phyloP scores from a whole-genome alignment of 1,140 invertebrate species.

The Tyrophagus putrescentiae region DNA sequence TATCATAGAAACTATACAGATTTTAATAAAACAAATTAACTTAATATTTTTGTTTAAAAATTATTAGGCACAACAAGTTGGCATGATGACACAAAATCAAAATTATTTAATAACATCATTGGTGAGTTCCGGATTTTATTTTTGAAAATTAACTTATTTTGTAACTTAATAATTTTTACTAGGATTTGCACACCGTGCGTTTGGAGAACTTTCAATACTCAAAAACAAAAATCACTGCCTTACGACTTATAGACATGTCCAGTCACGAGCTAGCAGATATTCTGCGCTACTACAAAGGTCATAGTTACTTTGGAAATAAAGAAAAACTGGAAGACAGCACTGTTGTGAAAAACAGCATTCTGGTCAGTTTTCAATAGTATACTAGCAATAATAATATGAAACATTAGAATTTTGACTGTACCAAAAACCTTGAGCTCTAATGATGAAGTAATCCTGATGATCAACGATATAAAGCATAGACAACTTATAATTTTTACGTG shows the following conservation, averaged over 20 bases:
- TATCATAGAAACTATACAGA: not conserved
- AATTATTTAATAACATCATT: slow-evolving; percentile 52
- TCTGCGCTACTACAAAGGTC: not conserved
- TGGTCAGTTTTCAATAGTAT: not conserved
- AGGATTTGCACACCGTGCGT: slow-evolving; percentile 30
- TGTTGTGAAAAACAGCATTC: not conserved
- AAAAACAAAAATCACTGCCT: slow-evolving; percentile 27
- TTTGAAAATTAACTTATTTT: slow-evolving; percentile 16
- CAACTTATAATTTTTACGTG: no score
- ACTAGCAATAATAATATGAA: not conserved
- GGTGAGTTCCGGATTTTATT: slow-evolving; percentile 9
- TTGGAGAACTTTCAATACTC: slow-evolving; percentile 30
- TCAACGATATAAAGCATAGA: no score
- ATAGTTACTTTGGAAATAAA: not conserved
- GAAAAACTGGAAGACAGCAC: not conserved
- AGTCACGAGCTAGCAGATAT: slow-evolving; percentile 29
- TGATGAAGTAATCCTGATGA: no score
- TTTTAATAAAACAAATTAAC: not conserved
- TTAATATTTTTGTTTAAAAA: not conserved
- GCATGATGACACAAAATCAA: slow-evolving; percentile 57
- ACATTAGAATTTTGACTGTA: no score
- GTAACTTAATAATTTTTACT: slow-evolving; percentile 8
- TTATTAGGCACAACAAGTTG: slow-evolving; percentile 59
- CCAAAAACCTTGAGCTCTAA: no score
- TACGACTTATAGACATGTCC: slow-evolving; percentile 2